phyloP scores from a whole-genome alignment of 2,888 invertebrate genomes.

The Mythimna ferrago region DNA sequence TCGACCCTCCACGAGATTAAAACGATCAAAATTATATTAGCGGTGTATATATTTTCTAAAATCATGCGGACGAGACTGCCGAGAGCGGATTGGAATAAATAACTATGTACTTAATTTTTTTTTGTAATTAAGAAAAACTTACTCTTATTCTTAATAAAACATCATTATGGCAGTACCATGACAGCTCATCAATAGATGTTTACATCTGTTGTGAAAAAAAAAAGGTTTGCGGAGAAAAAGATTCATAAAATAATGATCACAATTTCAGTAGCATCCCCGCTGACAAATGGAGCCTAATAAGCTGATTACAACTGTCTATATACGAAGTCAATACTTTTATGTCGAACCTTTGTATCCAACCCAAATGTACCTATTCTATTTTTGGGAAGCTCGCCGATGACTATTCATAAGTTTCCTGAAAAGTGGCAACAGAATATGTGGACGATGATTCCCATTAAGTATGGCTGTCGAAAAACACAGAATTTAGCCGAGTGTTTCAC shows the following conservation, averaged over 20 bases:
- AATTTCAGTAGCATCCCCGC: constrained; percentile 3
- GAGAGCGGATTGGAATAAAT: no score
- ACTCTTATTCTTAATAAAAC: no score
- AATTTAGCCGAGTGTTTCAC: constrained; percentile 4
- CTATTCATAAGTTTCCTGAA: not conserved
- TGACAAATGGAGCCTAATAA: constrained; percentile 22
- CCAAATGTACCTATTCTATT: not conserved
- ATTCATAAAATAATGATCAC: constrained; percentile 24
- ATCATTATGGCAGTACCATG: not conserved
- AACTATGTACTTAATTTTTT: no score
- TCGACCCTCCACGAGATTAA: no score
- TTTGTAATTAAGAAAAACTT: no score
- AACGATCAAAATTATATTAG: no score
- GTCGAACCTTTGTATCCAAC: constrained; percentile 15
- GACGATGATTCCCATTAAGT: no score
- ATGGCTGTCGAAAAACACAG: not conserved
- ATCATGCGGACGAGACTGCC: no score
- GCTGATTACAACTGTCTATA: constrained; percentile 29
- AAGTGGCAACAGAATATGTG: not conserved
- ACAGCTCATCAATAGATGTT: not conserved
- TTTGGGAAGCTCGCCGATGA: not conserved
- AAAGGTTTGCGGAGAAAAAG: constrained; percentile 15
- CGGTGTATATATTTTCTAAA: no score
- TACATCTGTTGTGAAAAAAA: constrained; percentile 4
- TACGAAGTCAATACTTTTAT: constrained; percentile 4